Evolutionary conservation across 2,113 vertebrate species (phyloP).

Genomic region (Macrotus californicus): DNA sequence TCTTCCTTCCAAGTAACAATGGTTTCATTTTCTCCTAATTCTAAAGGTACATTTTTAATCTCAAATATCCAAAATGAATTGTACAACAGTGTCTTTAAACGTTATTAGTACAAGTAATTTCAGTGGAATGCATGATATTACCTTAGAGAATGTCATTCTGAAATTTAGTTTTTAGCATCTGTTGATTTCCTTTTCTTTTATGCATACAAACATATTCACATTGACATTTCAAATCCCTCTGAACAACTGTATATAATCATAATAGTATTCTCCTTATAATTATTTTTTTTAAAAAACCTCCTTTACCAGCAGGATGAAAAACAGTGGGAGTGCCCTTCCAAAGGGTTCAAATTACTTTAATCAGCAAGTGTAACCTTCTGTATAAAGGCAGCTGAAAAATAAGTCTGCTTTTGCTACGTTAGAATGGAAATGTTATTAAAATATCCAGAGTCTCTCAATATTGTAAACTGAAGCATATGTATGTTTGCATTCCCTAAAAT

Average conservation of each 20-base stretch:
- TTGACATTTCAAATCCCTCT: neutral
- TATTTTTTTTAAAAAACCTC: neutral
- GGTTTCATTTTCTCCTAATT: slow-evolving; percentile 48
- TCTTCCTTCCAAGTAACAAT: neutral
- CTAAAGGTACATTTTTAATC: neutral
- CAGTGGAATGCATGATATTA: neutral
- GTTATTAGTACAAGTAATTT: slow-evolving; percentile 10
- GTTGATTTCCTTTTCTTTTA: slow-evolving; percentile 46
- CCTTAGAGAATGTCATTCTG: neutral
- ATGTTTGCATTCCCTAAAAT: slow-evolving; percentile 63
- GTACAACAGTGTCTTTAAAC: slow-evolving; percentile 9
- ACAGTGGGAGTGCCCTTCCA: slow-evolving; percentile 26
- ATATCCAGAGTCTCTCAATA: slow-evolving; percentile 61
- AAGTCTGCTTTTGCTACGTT: slow-evolving; percentile 51
- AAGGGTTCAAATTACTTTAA: slow-evolving; percentile 46
- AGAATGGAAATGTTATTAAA: slow-evolving; percentile 66
- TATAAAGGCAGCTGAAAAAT: neutral
- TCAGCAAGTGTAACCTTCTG: slow-evolving; percentile 52
- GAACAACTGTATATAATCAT: neutral
- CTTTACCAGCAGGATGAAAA: slow-evolving; percentile 59
- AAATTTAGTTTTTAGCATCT: slow-evolving; percentile 34
- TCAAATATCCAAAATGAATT: slow-evolving; percentile 1
- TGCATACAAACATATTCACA: neutral
- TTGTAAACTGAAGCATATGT: slow-evolving; percentile 64
- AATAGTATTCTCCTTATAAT: slow-evolving; percentile 11